Percentiles rank a stretch among this genome's conserved stretches.
Evolutionary conservation across 1,140 invertebrate species (phyloP).

Genomic region (Colletes latitarsis): DNA sequence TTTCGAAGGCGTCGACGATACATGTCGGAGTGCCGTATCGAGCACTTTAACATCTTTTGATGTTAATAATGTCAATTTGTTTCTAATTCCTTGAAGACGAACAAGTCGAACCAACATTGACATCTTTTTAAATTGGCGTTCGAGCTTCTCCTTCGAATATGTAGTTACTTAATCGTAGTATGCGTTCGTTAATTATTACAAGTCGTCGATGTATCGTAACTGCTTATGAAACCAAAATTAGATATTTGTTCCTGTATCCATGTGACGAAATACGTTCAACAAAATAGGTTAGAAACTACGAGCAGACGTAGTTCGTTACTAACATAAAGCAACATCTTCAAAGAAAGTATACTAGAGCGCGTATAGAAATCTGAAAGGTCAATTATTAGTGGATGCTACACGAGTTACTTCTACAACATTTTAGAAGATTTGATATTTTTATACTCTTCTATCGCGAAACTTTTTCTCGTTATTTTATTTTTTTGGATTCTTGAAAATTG

Average conservation of each 20-base stretch:
- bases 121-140: background rate
- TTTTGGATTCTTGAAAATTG: too few relatives aligned
- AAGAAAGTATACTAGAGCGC: background rate
- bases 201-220: background rate
- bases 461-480: too few relatives aligned
- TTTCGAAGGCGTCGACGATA: background rate
- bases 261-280: background rate
- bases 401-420: too few relatives aligned
- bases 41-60: background rate
- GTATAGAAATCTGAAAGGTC: background rate
- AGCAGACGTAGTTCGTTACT: too few relatives aligned
- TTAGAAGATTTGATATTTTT: background rate
- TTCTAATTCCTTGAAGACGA: background rate
- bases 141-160: background rate
- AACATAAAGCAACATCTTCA: background rate
- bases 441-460: background rate
- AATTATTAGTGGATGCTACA: background rate
- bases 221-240: slow-evolving; percentile 14
- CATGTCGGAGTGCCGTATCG: background rate
- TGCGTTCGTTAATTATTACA: background rate
- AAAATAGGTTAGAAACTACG: background rate
- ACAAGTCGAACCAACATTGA: slow-evolving; percentile 2
- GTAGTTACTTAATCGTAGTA: background rate
- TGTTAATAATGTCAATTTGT: background rate
- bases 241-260: background rate